Evolutionary conservation across 2,888 invertebrate species (phyloP), one percentile per base, ranked within the genome.

Genomic region (Plebejus melissa): DNA sequence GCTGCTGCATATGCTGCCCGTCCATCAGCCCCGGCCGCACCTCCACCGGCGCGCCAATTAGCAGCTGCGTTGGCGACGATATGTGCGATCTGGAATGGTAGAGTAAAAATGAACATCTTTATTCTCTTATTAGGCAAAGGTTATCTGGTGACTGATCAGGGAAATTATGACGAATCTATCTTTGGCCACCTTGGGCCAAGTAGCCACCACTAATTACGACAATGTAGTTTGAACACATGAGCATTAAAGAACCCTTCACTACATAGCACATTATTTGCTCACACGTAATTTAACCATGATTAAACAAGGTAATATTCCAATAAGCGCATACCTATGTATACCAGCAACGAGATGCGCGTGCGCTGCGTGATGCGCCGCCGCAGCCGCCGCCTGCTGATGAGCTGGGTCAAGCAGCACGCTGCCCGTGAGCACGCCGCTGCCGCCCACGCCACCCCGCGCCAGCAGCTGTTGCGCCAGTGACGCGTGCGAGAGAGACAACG

Each of bases 321-420:
- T 32, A 32, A 32, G 32, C 46, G 9, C 80, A 90, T 81, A 84
- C 95, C 94, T 84, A 94, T 96, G 88, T 93, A 97, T 84, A 95
- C 95, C 90, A 96, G 95, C 84, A 1, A 93, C 92, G 0, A 98
- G 93, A 88, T 98, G 98, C 9, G 97, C 97, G 83, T 93, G 93
- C 0, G 93, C 93, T 0, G 93, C 93, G 60, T 93, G 93, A 13
- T 93, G 93, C 0, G 93, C 93, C 0, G 93, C 93, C 5, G 93
- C 93, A 0, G 93, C 93, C 2, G 93, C 93, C 4, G 93, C 93
- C 80, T 91, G 93, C 83, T 93, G 94, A 76, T 93, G 93, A 22
- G 92, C 93, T 0, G 93, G 93, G 80, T 93, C 93, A 78, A 93
- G 83, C 65, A 93, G 84, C 41, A 93, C 90, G 0, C 92, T 89